Base-by-base conservation (phyloP, 1,140 invertebrate species). In the Sitobion miscanthi region DNA sequence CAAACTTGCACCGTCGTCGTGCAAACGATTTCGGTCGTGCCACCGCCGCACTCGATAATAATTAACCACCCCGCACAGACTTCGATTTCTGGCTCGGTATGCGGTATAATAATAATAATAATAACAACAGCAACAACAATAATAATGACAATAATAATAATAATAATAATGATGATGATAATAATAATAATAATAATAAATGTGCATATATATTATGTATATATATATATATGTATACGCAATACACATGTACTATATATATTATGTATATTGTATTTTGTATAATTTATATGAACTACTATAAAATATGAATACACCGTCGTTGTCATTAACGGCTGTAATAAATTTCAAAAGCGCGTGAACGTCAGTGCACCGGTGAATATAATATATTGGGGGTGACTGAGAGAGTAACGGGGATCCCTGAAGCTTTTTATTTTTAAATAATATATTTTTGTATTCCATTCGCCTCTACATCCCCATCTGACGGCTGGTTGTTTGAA, bases 241-340 rank as follows among this genome's bases (percentile, higher is more conserved):
- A 62, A 49, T 14, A 42, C 42, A 4, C 42, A 42, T 42, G 42
- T 42, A 4, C 45, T 14, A n/a, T 20, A 77, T 77, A 77, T 77
- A 69, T n/a, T 69, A 69, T 69, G 62, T 69, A 69, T 35, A 77
- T 69, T 77, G 30, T 69, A n/a, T n/a, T 17, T n/a, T 69, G 30
- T 77, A 77, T 77, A 77, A 77, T n/a, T 77, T n/a, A 77, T 77
- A 77, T 77, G 2, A 6, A 77, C 62, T 77, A 77, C 62, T 77
- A 77, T 77, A 77, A 49, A 86, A 86, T 86, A 47, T 86, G 14
- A 47, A 47, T 30, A 14, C n/a, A 86, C 42, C 38, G 30, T 25
- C 85, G 45, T 45, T 45, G 42, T 86, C 85, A 86, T 86, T 86
- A 86, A 86, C 85, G 85, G 23, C 85, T 23, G 49, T 49, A 86